Evolutionary conservation across 2,113 vertebrate genomes (phyloP).

Genomic region (Carollia perspicillata): DNA sequence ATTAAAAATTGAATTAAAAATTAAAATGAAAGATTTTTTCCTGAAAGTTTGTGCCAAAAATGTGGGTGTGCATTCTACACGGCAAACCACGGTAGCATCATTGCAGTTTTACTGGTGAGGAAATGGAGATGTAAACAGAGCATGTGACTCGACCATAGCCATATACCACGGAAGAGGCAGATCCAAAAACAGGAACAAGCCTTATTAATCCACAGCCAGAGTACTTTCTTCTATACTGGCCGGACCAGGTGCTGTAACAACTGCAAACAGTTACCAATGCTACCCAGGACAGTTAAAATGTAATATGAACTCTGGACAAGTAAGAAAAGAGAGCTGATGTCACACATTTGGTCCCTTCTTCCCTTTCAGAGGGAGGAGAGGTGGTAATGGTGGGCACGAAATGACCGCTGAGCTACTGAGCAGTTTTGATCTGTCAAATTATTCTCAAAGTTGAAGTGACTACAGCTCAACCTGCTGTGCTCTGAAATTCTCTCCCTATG

Average conservation of each 20-base stretch:
- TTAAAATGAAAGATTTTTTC: too few relatives aligned
- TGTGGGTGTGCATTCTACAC: too few relatives aligned
- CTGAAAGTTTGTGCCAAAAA: too few relatives aligned
- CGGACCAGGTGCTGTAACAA: background rate
- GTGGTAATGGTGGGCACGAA: background rate
- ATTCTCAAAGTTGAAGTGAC: background rate
- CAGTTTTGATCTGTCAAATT: background rate
- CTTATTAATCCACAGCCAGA: background rate
- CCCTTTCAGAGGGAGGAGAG: background rate
- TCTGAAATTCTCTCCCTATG: background rate
- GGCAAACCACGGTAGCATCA: too few relatives aligned
- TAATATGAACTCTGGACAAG: background rate
- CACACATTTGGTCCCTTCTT: background rate
- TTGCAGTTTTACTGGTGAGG: background rate
- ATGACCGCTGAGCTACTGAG: background rate
- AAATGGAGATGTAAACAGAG: background rate
- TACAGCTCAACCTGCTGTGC: background rate
- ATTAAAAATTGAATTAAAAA: too few relatives aligned
- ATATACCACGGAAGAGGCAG: background rate
- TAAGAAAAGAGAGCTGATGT: background rate
- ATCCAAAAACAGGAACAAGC: background rate
- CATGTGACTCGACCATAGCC: background rate
- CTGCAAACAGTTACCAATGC: background rate
- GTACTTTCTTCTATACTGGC: background rate
- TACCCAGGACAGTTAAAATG: background rate